Conservation (phyloP, 2,888 invertebrate species). For the Lymantria dispar region DNA sequence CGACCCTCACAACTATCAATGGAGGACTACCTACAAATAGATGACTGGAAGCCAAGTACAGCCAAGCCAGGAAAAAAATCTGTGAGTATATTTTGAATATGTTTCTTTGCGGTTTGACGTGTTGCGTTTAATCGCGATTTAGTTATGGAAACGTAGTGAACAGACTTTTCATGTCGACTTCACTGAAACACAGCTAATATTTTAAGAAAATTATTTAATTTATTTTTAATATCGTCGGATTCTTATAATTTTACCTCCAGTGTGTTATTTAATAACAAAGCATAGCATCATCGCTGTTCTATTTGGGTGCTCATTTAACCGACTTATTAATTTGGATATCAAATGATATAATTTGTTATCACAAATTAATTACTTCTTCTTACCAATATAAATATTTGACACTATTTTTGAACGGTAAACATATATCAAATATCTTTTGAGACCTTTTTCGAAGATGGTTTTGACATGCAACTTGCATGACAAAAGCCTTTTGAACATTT, state of each 20-base stretch:
- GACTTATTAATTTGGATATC: not conserved
- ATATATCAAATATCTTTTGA: not conserved
- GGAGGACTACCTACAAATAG: slow-evolving; percentile 95
- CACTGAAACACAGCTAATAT: not conserved
- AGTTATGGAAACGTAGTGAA: slow-evolving; percentile 33
- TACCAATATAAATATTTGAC: not conserved
- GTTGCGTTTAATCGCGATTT: slow-evolving; percentile 23
- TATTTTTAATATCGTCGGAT: not conserved
- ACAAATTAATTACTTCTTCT: not conserved
- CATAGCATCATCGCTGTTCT: no score
- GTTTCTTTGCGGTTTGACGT: not conserved
- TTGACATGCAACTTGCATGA: not conserved
- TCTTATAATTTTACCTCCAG: not conserved
- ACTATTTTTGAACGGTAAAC: not conserved
- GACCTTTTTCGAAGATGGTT: not conserved
- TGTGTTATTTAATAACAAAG: not conserved
- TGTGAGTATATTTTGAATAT: slow-evolving; percentile 81
- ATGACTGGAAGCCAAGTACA: slow-evolving; percentile 87
- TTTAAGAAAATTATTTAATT: not conserved
- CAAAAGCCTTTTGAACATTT: not conserved
- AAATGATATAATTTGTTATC: not conserved
- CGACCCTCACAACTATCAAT: slow-evolving; percentile 88
- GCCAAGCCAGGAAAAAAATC: slow-evolving; percentile 92
- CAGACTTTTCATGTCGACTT: slow-evolving; percentile 13
- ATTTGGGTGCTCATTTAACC: not conserved